Evolutionary conservation across 2,797 vertebrate genomes (phyloP), one percentile per base, ranked within the genome.

Genomic region (Pempheris klunzingeri): DNA sequence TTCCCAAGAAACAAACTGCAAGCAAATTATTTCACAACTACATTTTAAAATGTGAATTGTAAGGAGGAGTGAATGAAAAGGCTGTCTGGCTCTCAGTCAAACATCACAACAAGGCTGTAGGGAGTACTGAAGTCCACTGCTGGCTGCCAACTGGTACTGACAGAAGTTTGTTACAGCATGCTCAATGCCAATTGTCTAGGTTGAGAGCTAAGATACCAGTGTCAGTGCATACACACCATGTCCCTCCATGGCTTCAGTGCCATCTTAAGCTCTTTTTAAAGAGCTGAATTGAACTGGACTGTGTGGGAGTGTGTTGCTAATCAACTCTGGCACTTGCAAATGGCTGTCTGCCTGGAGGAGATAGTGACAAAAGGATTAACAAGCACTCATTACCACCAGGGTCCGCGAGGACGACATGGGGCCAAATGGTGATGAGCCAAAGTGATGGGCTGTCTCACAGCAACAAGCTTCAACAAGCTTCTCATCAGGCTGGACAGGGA

Each of bases 331-430:
- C 80, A 81, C 65, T 78, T 73, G 66, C 74, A 78, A 85, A 89
- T 83, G 83, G 80, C 78, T 14, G 66, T 50, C 77, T 83, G 79
- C 76, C 85, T 75, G 58, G 32, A 74, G 67, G 66, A 86, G 81
- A 88, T 78, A 78, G 80, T 57, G 81, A 85, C 82, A 72, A 82
- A 77, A 74, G 82, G 80, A 85, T 89, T 82, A 88, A 78, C 80
- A 68, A 78, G 83, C 62, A 66, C 69, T 89, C 80, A 78, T 88
- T 90, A 89, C 49, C 74, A 59, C 38, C 39, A 5, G 38, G 59
- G 68, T 64, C 79, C 50, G 5, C 0, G 24, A 81, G 87, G 74
- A 82, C 7, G 44, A 80, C 69, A 8, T 0, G 43, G 46, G 70
- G 80, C 76, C 82, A 71, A 83, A 67, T 64, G 83, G 61, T 81